phyloP scores from a whole-genome alignment of 2,888 invertebrate species.

The Norana najaformis region DNA sequence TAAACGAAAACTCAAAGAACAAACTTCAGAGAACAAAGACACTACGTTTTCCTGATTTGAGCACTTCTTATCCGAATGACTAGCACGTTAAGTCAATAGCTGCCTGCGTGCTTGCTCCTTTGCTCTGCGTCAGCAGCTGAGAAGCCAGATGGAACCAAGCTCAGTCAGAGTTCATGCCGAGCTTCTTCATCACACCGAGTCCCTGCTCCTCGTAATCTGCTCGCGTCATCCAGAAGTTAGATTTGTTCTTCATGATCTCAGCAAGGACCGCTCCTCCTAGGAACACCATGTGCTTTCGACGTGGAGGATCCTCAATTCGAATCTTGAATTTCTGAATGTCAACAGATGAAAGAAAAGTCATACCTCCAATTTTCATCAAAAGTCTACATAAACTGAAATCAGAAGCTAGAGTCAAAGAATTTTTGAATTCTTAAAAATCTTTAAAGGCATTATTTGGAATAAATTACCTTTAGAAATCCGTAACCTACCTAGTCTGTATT shows the following conservation, averaged over 20 bases:
- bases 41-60: not conserved
- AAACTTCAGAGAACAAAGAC: not conserved
- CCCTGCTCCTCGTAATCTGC: constrained; percentile 94
- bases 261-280: constrained; percentile 97
- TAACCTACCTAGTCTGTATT: no score
- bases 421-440: no score
- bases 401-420: not conserved
- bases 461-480: no score
- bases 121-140: not conserved
- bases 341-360: not conserved
- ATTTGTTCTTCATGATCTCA: constrained; percentile 95
- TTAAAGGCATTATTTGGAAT: no score
- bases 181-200: constrained; percentile 43
- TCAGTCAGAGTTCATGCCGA: constrained; percentile 39
- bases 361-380: no score
- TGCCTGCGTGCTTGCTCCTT: not conserved
- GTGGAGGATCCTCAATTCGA: constrained; percentile 95
- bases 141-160: not conserved
- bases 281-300: constrained; percentile 99
- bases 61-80: not conserved
- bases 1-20: not conserved
- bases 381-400: no score
- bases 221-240: constrained; percentile 89
- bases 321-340: constrained; percentile 90
- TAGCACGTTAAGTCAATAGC: not conserved